Percentiles rank a stretch among this genome's conserved stretches.
phyloP scores from a whole-genome alignment of 2,888 invertebrate species.

The Tetragonisca angustula region DNA sequence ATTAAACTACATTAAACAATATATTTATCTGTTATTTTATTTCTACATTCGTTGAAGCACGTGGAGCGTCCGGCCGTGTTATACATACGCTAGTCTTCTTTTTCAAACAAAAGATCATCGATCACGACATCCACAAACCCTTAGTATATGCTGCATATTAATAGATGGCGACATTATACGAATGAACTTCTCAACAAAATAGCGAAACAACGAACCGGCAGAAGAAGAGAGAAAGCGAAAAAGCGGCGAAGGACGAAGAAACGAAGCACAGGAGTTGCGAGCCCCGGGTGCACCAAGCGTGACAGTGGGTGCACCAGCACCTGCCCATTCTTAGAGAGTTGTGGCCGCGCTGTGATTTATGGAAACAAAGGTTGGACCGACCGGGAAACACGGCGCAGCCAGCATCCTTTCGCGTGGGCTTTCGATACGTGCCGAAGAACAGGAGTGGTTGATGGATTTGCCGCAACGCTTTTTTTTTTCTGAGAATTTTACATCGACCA shows the following conservation, averaged over 20 bases:
- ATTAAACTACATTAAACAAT: too few species aligned
- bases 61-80: too few species aligned
- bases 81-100: too few species aligned
- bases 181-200: too few species aligned
- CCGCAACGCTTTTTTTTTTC: slow-evolving; percentile 7
- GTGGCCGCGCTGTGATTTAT: slow-evolving; percentile 75
- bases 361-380: slow-evolving; percentile 75
- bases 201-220: slow-evolving; percentile 29
- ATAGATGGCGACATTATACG: too few species aligned
- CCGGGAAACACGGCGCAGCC: slow-evolving; percentile 63
- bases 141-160: too few species aligned
- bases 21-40: too few species aligned
- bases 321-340: slow-evolving; percentile 81
- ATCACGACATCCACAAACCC: too few species aligned
- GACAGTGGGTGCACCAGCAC: slow-evolving; percentile 83
- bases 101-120: too few species aligned
- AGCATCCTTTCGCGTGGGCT: slow-evolving; percentile 44
- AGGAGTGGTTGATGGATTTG: slow-evolving; percentile 15
- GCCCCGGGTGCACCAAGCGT: slow-evolving; percentile 82
- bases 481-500: neutral
- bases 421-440: slow-evolving; percentile 21
- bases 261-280: slow-evolving; percentile 70
- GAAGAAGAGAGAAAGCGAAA: slow-evolving; percentile 35
- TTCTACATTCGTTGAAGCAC: too few species aligned
- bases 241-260: slow-evolving; percentile 43